Base-by-base conservation (phyloP, 2,888 invertebrate genomes). In the Nemoura dubitans region DNA sequence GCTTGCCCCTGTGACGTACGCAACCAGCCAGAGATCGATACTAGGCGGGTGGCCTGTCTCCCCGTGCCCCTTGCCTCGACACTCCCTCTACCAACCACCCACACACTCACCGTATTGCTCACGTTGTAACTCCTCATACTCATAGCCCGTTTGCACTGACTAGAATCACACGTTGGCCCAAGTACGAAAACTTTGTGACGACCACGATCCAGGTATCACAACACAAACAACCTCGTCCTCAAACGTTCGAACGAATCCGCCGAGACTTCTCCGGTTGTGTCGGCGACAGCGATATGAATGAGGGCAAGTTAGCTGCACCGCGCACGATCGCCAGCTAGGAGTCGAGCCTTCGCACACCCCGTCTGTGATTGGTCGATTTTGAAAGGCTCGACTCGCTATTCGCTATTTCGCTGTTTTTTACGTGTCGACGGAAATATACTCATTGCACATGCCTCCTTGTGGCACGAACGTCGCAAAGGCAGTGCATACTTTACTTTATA, bases 261-360 rank as follows among this genome's bases (percentile, higher is more conserved):
- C 78, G 10, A 26, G 78, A 3, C 78, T 78, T 21, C 81, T 28
- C 81, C 26, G n/a, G 28, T 7, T 76, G 28, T 76, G 10, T 0
- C 26, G 59, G n/a, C 21, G 26, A 28, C 14, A 7, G 16, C 28
- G 28, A 29, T 29, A 27, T 84, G 84, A 84, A 84, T 84, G 84
- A 84, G 76, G 84, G 76, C 84, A 76, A 83, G 26, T 25, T 36
- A 6, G 3, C 36, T 36, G 36, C 36, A 10, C 36, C 36, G 25
- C 42, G 83, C 25, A 28, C 43, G 42, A 26, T 14, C 10, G 36
- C n/a, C 43, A 1, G 25, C 10, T 76, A 42, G n/a, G 14, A 5
- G 84, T 27, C 84, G 84, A 84, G 84, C 84, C 84, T 59, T 83
- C 84, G 0, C 84, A 76, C 76, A 76, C 59, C 84, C 59, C 59